phyloP scores from a whole-genome alignment of 2,113 vertebrate genomes.

The Rhegmatorhina hoffmannsi region DNA sequence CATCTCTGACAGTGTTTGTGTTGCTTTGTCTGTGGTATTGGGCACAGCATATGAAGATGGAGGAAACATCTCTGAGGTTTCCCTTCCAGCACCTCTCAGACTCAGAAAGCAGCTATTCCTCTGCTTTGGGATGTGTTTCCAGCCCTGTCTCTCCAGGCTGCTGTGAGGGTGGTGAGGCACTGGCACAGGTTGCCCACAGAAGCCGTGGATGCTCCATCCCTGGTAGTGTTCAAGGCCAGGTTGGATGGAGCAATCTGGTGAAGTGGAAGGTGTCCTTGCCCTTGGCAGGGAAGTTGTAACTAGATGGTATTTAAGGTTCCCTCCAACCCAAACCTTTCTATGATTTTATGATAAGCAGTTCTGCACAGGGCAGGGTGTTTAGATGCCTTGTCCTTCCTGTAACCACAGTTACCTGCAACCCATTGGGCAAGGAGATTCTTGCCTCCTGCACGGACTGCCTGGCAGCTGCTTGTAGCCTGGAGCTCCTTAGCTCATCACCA shows the following conservation, averaged over 20 bases:
- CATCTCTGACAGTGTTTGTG: neutral
- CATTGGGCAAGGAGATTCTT: neutral
- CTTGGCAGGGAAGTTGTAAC: neutral
- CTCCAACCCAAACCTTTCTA: neutral
- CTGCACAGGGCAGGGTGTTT: neutral
- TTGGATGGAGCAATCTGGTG: neutral
- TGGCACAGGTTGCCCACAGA: neutral
- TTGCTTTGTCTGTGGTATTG: neutral
- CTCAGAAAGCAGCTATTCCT: neutral
- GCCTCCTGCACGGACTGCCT: rapidly evolving
- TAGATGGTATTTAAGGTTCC: neutral
- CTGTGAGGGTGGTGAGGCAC: neutral
- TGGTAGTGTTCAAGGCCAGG: neutral
- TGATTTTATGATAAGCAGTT: neutral
- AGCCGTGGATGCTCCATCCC: neutral
- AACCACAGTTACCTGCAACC: neutral
- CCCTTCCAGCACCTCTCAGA: neutral
- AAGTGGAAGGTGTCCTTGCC: neutral
- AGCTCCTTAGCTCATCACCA: neutral
- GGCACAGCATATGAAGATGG: neutral
- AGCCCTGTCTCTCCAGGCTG: neutral
- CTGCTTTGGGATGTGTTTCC: rapidly evolving
- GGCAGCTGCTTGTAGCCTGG: neutral
- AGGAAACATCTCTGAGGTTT: neutral
- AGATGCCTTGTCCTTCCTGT: neutral